Conservation (phyloP, 2,113 vertebrate genomes). For the Macrotis lagotis region DNA sequence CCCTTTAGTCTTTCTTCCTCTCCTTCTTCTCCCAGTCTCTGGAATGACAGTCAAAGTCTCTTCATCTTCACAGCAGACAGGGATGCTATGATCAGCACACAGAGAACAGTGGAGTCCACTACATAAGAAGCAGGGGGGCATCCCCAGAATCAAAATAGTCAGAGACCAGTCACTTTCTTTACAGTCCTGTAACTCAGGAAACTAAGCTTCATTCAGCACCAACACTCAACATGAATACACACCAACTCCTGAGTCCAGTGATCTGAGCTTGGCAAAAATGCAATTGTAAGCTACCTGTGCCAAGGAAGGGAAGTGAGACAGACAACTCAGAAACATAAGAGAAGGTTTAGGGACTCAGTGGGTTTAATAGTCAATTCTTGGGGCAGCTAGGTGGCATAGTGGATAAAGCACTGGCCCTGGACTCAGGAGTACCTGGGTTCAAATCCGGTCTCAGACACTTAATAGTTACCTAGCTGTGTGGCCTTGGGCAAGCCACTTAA, state of each 20-base stretch:
- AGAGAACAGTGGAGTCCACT: background rate
- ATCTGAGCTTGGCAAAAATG: background rate
- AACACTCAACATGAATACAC: background rate
- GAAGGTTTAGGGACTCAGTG: background rate
- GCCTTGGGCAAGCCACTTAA: too few species aligned
- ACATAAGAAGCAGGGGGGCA: background rate
- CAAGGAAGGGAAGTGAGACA: background rate
- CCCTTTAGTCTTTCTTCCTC: background rate
- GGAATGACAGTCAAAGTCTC: background rate
- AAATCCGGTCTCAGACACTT: too few species aligned
- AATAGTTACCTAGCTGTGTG: too few species aligned
- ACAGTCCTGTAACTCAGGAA: background rate
- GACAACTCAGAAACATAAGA: background rate
- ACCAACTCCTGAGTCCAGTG: background rate
- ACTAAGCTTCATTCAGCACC: background rate
- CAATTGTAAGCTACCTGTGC: background rate
- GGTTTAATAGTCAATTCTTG: background rate
- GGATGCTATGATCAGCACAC: background rate
- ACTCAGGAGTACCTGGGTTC: too few species aligned
- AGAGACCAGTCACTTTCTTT: background rate
- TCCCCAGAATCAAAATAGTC: background rate
- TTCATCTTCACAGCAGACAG: background rate
- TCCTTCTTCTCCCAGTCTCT: background rate
- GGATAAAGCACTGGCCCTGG: too few species aligned
- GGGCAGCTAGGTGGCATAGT: too few species aligned